phyloP scores from a whole-genome alignment of 2,113 vertebrate species.

The Apeltes quadracus region DNA sequence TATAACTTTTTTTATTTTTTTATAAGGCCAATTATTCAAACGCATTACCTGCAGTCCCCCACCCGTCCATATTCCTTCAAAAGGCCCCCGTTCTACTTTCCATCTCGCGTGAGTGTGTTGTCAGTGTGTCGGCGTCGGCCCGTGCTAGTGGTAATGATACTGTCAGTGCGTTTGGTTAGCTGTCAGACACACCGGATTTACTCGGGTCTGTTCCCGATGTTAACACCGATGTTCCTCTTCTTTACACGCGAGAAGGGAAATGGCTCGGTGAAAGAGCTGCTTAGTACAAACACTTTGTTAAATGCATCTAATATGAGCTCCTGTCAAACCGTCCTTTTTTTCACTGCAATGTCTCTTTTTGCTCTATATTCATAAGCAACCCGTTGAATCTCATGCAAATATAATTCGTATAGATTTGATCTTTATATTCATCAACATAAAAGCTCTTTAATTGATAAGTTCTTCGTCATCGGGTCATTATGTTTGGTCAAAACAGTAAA shows the following conservation, averaged over 20 bases:
- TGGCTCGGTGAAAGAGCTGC: slow-evolving; percentile 58
- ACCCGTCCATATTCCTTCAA: slow-evolving; percentile 8
- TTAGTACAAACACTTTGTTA: slow-evolving; percentile 58
- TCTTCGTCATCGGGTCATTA: background rate
- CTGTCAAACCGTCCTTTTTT: slow-evolving; percentile 33
- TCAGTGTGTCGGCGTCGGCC: slow-evolving; percentile 66
- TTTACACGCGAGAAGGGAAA: slow-evolving; percentile 67
- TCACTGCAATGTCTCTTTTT: slow-evolving; percentile 3
- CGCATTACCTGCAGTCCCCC: slow-evolving; percentile 18
- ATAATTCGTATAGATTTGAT: background rate
- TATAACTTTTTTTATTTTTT: slow-evolving; percentile 37
- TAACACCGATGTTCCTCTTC: slow-evolving; percentile 71
- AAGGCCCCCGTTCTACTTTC: slow-evolving; percentile 26
- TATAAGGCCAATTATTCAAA: slow-evolving; percentile 47
- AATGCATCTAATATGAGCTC: slow-evolving; percentile 38
- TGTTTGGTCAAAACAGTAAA: background rate
- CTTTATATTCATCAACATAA: background rate
- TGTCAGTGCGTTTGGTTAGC: slow-evolving; percentile 73
- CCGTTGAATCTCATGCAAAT: background rate
- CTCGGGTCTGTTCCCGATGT: slow-evolving; percentile 66
- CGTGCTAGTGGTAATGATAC: slow-evolving; percentile 71
- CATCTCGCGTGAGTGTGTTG: slow-evolving; percentile 70
- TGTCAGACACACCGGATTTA: slow-evolving; percentile 69
- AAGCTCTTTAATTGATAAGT: background rate
- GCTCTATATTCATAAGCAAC: background rate